These are phyloP conservation scores for Gymnoscopelus braueri DNA, from an alignment of 2,797 vertebrate genomes.

Conservation along the genomic window DNA sequence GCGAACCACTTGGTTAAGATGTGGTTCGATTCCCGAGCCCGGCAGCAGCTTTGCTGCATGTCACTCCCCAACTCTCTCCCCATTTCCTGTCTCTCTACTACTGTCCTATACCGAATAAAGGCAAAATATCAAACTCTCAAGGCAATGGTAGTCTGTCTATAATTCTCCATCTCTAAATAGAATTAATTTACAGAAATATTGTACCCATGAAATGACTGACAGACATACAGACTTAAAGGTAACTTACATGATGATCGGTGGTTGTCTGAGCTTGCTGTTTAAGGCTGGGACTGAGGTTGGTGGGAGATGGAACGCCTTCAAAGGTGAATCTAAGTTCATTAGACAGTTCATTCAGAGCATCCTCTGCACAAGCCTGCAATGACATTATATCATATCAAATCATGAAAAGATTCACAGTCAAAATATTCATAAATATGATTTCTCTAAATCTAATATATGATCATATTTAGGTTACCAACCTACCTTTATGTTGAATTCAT, in stretches of 20 bases:
- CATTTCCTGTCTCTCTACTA: too few relatives aligned
- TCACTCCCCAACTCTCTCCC: too few relatives aligned
- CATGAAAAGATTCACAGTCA: not conserved
- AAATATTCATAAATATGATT: not conserved
- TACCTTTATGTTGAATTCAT: slow-evolving; percentile 58
- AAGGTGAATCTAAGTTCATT: slow-evolving; percentile 81
- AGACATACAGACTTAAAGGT: not conserved
- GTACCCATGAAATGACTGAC: not conserved
- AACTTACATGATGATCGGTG: slow-evolving; percentile 64
- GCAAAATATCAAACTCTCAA: not conserved
- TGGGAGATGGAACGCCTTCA: slow-evolving; percentile 56
- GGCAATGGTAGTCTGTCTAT: not conserved
- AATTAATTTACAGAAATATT: not conserved
- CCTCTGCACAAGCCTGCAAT: slow-evolving; percentile 81
- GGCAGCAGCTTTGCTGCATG: too few relatives aligned
- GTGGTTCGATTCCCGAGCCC: too few relatives aligned
- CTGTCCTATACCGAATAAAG: too few relatives aligned
- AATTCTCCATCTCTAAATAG: not conserved
- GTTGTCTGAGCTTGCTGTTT: slow-evolving; percentile 43
- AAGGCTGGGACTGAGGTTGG: slow-evolving; percentile 73
- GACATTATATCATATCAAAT: not conserved
- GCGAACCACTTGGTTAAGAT: not conserved
- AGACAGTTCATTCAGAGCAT: slow-evolving; percentile 74
- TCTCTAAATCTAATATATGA: not conserved
- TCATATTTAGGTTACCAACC: not conserved